These are phyloP conservation scores for Nephrotoma appendiculata DNA, from an alignment of 2,888 invertebrate species.

Conservation along the genomic window DNA sequence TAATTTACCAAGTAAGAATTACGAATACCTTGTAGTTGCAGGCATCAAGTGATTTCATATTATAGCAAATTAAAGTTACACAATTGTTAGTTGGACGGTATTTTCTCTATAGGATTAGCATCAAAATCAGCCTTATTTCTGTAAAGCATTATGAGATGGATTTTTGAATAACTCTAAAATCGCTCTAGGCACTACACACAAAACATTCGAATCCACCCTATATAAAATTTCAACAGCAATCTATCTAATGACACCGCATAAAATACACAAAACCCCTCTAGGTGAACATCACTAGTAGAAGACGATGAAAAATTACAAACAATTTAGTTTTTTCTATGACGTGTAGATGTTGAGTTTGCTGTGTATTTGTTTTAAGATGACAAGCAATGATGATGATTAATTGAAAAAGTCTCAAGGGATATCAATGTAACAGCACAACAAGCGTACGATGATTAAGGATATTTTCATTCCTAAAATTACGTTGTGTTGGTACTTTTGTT, in stretches of 20 bases:
- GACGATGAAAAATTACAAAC: not conserved
- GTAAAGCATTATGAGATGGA: no score
- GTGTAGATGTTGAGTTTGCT: not conserved
- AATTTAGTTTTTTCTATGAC: not conserved
- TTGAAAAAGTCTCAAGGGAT: not conserved
- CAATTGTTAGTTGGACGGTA: no score
- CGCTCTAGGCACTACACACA: not conserved
- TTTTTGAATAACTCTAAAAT: not conserved
- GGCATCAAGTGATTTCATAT: no score
- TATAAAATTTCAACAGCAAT: not conserved
- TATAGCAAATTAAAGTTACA: no score
- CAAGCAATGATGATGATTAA: not conserved
- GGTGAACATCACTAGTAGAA: not conserved
- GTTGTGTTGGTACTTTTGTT: not conserved
- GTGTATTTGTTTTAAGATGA: not conserved
- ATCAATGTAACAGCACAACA: not conserved
- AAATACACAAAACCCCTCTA: not conserved
- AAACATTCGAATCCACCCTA: not conserved
- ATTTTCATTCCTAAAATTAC: not conserved
- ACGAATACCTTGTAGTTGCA: no score
- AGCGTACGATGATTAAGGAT: not conserved
- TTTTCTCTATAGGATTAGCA: no score
- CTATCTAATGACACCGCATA: not conserved
- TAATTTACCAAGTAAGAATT: no score
- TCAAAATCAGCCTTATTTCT: no score